These are phyloP conservation scores for Mustela nigripes DNA, from an alignment of 2,113 vertebrate species.

Conservation along the genomic window DNA sequence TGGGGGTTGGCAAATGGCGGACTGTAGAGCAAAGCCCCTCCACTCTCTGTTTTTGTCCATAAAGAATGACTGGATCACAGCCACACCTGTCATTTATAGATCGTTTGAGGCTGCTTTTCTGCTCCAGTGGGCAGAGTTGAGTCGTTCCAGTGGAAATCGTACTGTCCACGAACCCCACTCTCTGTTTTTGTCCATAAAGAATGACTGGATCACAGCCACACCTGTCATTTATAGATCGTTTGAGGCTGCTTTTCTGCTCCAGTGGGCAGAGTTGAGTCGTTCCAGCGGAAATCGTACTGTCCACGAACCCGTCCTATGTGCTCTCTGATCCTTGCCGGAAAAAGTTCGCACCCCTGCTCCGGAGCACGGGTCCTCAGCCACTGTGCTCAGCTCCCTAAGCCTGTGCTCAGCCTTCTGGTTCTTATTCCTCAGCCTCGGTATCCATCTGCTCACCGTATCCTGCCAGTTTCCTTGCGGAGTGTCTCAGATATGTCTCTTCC, in stretches of 20 bases:
- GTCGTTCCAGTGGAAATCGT: accelerated
- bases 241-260: not conserved
- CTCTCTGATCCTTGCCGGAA: not conserved
- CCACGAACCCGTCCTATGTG: accelerated
- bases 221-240: accelerated
- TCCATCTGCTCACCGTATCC: not conserved
- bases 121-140: not conserved
- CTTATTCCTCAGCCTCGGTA: not conserved
- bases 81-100: accelerated
- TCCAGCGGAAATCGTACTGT: accelerated
- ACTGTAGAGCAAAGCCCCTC: not conserved
- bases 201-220: not conserved
- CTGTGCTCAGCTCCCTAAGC: accelerated
- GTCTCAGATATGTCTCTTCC: not conserved
- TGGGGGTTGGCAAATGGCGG: not conserved
- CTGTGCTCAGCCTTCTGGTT: not conserved
- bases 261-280: not conserved
- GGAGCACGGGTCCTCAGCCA: not conserved
- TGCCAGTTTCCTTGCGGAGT: not conserved
- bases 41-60: not conserved
- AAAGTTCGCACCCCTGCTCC: not conserved
- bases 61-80: not conserved
- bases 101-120: not conserved
- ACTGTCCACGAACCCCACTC: not conserved
- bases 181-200: too few species aligned